Base-by-base conservation (phyloP, 2,888 invertebrate species). In the Prenolepis imparis region DNA sequence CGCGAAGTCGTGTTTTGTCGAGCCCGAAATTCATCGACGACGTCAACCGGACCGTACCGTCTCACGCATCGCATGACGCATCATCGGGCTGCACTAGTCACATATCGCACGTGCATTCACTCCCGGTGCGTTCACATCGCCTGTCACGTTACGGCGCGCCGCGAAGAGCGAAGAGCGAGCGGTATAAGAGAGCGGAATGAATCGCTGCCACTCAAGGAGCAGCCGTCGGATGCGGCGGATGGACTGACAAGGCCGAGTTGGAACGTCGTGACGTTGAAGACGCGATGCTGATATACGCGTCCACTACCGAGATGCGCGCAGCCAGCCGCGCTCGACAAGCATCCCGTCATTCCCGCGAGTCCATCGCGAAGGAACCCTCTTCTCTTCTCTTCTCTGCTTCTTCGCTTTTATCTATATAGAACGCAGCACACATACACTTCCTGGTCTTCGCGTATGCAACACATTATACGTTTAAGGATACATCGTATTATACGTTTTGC, bases 191-290 rank as follows among this genome's bases (percentile, higher is more conserved):
- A 86, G 48, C 87, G 88, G 84, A 90, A 89, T 88, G 90, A 89
- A 86, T 84, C 89, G 86, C 86, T 89, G 91, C 87, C 91, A 91
- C 86, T 91, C 90, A 89, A 90, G 88, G 86, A 86, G 78, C 83
- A 87, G 83, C 84, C 87, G 86, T 87, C 84, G 84, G 87, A 87
- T 86, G 85, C 85, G 84, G 66, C 86, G 83, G 88, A 90, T 86
- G 88, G 89, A 88, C 87, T 83, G 84, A 74, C 85, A 83, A 84
- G 84, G 85, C 84, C 85, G 78, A 84, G 85, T 70, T 73, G 66
- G 80, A 64, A 70, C 83, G 72, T 55, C 83, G 64, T 75, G 74
- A 66, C 70, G 82, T 84, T 82, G 83, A 82, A 83, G 67, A 72
- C 70, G 82, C 82, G 82, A 84, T 81, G 82, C 82, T 72, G 83